Percentiles rank a stretch among this genome's conserved stretches.
Evolutionary conservation across 30 jellyfish, hydroid and myxozoan species (phyloP).

Genomic region (Aurelia aurita complex sp. Pacific): DNA sequence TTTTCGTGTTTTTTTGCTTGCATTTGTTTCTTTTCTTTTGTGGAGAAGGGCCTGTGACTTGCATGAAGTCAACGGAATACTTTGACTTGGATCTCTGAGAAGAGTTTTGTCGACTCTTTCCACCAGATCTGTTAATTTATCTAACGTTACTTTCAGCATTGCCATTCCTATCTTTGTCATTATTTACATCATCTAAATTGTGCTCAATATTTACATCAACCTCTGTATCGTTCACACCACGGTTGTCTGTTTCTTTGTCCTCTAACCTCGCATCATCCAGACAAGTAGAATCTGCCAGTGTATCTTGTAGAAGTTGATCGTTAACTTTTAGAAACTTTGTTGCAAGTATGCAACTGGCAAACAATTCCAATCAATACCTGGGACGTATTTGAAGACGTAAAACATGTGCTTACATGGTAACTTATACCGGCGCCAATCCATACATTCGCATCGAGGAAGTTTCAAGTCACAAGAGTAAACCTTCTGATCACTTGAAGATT

Average conservation of each 20-base stretch:
- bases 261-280: conserved; percentile 16
- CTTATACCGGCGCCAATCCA: conserved; percentile 6
- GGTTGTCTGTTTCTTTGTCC: not conserved
- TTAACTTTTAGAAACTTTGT: conserved; percentile 23
- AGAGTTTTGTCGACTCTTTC: conserved; percentile 23
- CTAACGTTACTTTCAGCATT: conserved; percentile 14
- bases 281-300: conserved; percentile 35
- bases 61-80: conserved; percentile 19
- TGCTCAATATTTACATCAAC: too few relatives aligned
- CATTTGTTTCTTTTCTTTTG: conserved; percentile 13
- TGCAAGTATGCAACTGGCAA: conserved; percentile 29
- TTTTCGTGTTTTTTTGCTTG: not conserved
- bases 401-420: conserved; percentile 26
- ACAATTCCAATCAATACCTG: conserved; percentile 24
- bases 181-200: conserved; percentile 17
- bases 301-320: conserved; percentile 12
- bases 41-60: conserved; percentile 33
- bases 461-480: not conserved
- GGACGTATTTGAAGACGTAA: conserved; percentile 26
- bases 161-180: conserved; percentile 14
- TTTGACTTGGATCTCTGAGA: conserved; percentile 19
- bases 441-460: conserved; percentile 1
- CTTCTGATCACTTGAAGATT: not conserved
- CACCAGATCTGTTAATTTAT: conserved; percentile 17
- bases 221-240: conserved; percentile 3